Evolutionary conservation across 1,140 invertebrate species (phyloP).

Genomic region (Limonius californicus): DNA sequence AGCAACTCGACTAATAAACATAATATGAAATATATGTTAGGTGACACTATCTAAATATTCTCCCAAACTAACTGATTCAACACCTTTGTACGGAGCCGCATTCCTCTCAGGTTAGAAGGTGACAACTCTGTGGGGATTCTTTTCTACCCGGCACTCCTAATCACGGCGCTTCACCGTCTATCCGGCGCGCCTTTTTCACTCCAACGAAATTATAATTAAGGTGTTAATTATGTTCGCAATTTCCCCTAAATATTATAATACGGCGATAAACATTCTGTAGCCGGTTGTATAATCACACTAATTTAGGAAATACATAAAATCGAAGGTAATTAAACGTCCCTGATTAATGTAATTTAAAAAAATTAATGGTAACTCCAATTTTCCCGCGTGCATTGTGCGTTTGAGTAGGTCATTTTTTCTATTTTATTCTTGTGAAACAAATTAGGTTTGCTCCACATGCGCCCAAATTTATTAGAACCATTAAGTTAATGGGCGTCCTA

Average conservation of each 20-base stretch:
- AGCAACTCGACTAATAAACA: conserved; percentile 4
- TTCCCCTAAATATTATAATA: background rate
- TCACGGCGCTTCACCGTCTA: background rate
- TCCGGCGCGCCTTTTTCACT: background rate
- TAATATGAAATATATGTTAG: conserved; percentile 36
- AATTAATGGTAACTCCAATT: too few relatives aligned
- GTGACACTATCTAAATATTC: conserved; percentile 38
- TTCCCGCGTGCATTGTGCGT: too few relatives aligned
- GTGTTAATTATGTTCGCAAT: background rate
- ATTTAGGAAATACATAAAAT: too few relatives aligned
- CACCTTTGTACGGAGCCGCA: conserved; percentile 38
- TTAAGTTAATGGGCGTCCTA: too few relatives aligned
- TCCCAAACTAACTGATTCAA: conserved; percentile 36
- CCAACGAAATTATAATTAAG: background rate
- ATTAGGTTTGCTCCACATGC: too few relatives aligned
- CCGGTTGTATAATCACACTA: too few relatives aligned
- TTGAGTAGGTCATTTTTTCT: too few relatives aligned
- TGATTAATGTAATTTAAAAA: too few relatives aligned
- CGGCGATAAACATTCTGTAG: background rate
- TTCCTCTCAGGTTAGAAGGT: conserved; percentile 27
- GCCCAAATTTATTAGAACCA: too few relatives aligned
- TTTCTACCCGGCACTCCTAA: background rate
- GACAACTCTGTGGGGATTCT: background rate
- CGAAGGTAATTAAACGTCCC: too few relatives aligned
- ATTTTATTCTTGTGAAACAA: too few relatives aligned